Conservation (phyloP, 2,888 invertebrate genomes). For the Lithophane semibrunnea region DNA sequence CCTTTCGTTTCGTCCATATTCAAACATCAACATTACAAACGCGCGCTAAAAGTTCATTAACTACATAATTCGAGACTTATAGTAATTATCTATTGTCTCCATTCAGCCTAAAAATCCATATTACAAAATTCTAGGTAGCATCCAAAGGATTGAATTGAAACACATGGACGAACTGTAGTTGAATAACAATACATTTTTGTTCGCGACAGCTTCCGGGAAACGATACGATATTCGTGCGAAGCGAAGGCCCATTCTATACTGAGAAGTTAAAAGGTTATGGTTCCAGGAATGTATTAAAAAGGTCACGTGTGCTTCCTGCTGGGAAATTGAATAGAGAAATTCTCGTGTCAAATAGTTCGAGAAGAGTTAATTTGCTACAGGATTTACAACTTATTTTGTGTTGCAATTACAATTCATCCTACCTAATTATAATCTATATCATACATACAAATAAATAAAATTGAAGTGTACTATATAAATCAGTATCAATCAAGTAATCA, state of each 20-base stretch:
- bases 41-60: not conserved
- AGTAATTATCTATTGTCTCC: not conserved
- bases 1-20: not conserved
- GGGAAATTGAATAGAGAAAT: not conserved
- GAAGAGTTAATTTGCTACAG: too few species aligned
- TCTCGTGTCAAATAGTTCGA: not conserved
- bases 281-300: slow-evolving; percentile 8
- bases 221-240: not conserved
- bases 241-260: not conserved
- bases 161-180: slow-evolving; percentile 2
- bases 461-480: too few species aligned
- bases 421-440: too few species aligned
- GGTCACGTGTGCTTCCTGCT: not conserved
- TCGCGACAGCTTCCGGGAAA: slow-evolving; percentile 5
- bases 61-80: not conserved
- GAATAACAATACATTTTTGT: slow-evolving; percentile 25
- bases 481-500: too few species aligned
- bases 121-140: not conserved
- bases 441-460: too few species aligned
- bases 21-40: not conserved
- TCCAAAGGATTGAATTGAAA: not conserved
- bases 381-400: not conserved
- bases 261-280: not conserved
- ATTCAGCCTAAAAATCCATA: not conserved
- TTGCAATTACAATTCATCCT: not conserved